phyloP scores from a whole-genome alignment of 2,113 vertebrate species.

The Thryonomys swinderianus region DNA sequence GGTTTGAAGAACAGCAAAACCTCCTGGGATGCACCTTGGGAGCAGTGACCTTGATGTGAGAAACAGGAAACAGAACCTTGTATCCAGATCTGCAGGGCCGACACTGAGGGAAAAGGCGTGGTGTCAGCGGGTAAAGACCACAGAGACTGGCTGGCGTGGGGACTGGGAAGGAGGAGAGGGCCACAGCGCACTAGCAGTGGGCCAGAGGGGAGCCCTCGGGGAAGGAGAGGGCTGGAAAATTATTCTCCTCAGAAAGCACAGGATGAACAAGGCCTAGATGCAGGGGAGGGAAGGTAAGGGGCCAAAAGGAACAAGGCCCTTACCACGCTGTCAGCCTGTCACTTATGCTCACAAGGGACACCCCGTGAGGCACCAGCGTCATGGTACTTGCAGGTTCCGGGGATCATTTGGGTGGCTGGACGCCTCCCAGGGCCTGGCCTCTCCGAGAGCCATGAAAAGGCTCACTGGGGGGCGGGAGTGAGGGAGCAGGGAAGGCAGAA shows the following conservation, averaged over 20 bases:
- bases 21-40: neutral
- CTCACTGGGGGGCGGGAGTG: accelerated
- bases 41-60: neutral
- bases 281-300: neutral
- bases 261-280: neutral
- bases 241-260: neutral
- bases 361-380: neutral
- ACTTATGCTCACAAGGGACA: neutral
- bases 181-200: neutral
- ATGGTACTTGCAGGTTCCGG: neutral
- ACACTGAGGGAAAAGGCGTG: neutral
- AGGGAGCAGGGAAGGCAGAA: neutral
- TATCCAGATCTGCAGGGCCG: neutral
- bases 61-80: neutral
- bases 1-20: neutral
- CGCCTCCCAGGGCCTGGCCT: neutral
- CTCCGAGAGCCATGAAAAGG: neutral
- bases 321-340: too few relatives aligned
- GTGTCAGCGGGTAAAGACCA: neutral
- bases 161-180: neutral
- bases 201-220: neutral
- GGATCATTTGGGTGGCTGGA: neutral
- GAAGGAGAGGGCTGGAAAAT: neutral
- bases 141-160: neutral
- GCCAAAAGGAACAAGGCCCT: neutral